Conservation (phyloP, 2,113 vertebrate species). For the Hymenochirus boettgeri region DNA sequence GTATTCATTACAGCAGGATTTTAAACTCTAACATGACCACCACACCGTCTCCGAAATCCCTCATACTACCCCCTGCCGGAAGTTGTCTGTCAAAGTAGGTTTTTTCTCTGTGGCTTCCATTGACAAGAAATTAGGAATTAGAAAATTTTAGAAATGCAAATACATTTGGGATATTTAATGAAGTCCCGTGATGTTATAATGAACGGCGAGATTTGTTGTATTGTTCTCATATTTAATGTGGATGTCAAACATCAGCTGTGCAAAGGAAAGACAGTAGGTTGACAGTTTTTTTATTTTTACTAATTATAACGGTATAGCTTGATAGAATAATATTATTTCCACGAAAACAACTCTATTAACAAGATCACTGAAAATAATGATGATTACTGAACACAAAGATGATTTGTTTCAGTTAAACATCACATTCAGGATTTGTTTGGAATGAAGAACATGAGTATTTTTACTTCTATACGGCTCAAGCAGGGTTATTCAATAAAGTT, state of each 20-base stretch:
- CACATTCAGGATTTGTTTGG: too few species aligned
- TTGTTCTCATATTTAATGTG: constrained; percentile 38
- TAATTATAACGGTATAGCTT: constrained; percentile 31
- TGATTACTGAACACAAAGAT: too few species aligned
- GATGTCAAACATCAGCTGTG: constrained; percentile 40
- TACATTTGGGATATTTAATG: constrained; percentile 33
- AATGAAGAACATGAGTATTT: too few species aligned
- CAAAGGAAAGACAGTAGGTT: constrained; percentile 12
- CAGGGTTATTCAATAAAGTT: too few species aligned
- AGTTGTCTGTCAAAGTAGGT: constrained; percentile 58
- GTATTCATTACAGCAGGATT: constrained; percentile 52
- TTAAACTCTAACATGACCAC: constrained; percentile 54
- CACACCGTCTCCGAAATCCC: constrained; percentile 55
- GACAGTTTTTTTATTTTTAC: constrained; percentile 19
- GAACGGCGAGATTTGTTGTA: constrained; percentile 33
- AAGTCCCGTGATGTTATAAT: constrained; percentile 38
- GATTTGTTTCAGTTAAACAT: too few species aligned
- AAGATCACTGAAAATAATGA: too few species aligned
- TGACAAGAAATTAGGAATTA: too few species aligned
- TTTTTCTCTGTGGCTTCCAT: constrained; percentile 52
- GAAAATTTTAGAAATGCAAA: constrained; percentile 43
- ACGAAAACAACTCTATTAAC: too few species aligned
- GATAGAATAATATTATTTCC: constrained; percentile 12
- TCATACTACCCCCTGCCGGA: constrained; percentile 57
- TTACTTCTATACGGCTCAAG: too few species aligned